A percentile compares a stretch with the other conserved stretches of the same genome.
phyloP scores from a whole-genome alignment of 2,113 vertebrate species.

The Perca flavescens region DNA sequence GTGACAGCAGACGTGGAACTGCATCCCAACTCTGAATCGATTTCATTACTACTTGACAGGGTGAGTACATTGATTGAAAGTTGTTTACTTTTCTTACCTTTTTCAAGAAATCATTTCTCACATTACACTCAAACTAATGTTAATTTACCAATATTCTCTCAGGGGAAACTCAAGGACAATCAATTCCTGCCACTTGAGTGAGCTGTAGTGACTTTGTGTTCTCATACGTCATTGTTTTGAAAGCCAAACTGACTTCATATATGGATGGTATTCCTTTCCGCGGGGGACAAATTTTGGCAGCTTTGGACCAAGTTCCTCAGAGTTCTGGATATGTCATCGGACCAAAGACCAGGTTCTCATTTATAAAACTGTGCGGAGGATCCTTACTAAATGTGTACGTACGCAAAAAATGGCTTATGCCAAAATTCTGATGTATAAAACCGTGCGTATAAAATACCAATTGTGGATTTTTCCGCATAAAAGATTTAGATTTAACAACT shows the following conservation, averaged over 20 bases:
- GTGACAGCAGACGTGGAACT: constrained; percentile 88
- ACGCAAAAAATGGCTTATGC: too few species aligned
- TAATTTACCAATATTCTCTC: neutral
- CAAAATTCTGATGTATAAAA: too few species aligned
- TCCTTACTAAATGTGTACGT: too few species aligned
- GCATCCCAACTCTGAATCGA: constrained; percentile 71
- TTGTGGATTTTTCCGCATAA: neutral
- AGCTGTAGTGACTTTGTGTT: neutral
- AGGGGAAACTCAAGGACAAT: neutral
- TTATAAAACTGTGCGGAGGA: too few species aligned
- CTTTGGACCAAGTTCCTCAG: constrained; percentile 54
- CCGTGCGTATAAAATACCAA: neutral
- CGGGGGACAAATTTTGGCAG: constrained; percentile 82
- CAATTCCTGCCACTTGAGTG: neutral
- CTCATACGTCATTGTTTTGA: neutral
- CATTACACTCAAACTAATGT: neutral
- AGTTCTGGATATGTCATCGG: constrained; percentile 89
- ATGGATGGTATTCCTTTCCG: neutral
- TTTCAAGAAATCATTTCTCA: neutral
- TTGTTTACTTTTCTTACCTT: neutral
- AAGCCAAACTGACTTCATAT: neutral
- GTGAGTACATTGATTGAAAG: constrained; percentile 79
- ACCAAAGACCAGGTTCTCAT: constrained; percentile 66
- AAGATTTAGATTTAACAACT: neutral
- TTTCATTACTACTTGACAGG: constrained; percentile 85